Evolutionary conservation across 2,888 invertebrate genomes (phyloP), one percentile per base, ranked within the genome.

Genomic region (Oxyscelio sp.): DNA sequence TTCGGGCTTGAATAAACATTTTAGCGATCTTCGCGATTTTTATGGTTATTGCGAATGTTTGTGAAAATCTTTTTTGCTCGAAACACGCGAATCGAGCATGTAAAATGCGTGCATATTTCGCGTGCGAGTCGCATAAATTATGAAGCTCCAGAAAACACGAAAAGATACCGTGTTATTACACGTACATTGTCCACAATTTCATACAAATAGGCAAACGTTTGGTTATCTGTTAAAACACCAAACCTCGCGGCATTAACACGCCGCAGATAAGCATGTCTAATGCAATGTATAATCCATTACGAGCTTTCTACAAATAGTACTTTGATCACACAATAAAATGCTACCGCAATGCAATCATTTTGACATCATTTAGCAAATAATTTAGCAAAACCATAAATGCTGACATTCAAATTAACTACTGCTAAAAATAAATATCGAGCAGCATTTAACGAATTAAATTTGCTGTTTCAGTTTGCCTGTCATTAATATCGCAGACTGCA

Each of bases 151-250:
- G 45, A 59, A 65, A 77, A 66, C 77, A 77, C 68, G 68, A 61
- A 77, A 77, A 77, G 82, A 77, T 73, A 73, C 38, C 77, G 56
- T 83, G 65, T 78, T 54, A 78, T 83, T 83, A 73, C 58, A 21
- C 15, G 58, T 31, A 54, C 38, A 81, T 68, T 63, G 58, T 77
- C 71, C 66, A 54, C 59, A 75, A 71, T 77, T 71, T 59, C 43
- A 21, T 63, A 54, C 63, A 68, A 70, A 82, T 70, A 70, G 70
- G 70, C 82, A 75, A 77, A 71, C 59, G 52, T 74, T 83, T 50
- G 63, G 73, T 68, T 73, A 71, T 78, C 43, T 27, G 48, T 56
- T 17, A n/a, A 15, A 61, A 65, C 59, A 38, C 58, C 38, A 58
- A 6, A 13, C 24, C 38, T 58, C 59, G 63, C 50, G 38, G 21